Conservation (phyloP, 2,113 vertebrate genomes). For the Dasyornis broadbenti region DNA sequence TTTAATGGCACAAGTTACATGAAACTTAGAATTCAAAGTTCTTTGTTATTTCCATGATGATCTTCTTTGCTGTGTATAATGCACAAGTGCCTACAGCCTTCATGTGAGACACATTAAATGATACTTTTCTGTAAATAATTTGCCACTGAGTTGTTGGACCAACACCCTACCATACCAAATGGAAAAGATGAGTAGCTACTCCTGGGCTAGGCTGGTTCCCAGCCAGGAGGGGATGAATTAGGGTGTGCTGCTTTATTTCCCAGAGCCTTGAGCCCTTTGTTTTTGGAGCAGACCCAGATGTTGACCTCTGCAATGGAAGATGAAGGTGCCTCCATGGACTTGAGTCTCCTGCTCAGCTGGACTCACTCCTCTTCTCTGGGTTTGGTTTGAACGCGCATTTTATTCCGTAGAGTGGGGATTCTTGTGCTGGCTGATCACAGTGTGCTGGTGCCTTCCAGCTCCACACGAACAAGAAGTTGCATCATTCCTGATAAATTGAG, state of each 20-base stretch:
- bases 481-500: not conserved
- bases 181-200: not conserved
- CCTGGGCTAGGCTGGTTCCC: not conserved
- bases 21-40: not conserved
- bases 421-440: not conserved
- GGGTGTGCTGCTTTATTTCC: not conserved
- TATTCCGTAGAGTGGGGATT: not conserved
- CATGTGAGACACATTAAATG: not conserved
- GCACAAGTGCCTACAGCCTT: not conserved
- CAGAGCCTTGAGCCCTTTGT: not conserved
- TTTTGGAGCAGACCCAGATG: not conserved
- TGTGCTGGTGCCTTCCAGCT: not conserved
- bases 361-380: not conserved
- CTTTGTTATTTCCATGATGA: not conserved
- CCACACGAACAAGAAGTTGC: fast-evolving
- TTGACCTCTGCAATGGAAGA: not conserved
- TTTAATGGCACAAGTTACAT: not conserved
- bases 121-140: not conserved
- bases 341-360: not conserved
- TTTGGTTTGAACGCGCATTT: not conserved
- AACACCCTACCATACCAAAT: not conserved
- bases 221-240: not conserved
- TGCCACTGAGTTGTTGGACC: not conserved
- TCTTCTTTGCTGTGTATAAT: not conserved
- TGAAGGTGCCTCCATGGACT: not conserved